phyloP scores from a whole-genome alignment of 2,888 invertebrate genomes.

The Xanthorhoe spadicearia region DNA sequence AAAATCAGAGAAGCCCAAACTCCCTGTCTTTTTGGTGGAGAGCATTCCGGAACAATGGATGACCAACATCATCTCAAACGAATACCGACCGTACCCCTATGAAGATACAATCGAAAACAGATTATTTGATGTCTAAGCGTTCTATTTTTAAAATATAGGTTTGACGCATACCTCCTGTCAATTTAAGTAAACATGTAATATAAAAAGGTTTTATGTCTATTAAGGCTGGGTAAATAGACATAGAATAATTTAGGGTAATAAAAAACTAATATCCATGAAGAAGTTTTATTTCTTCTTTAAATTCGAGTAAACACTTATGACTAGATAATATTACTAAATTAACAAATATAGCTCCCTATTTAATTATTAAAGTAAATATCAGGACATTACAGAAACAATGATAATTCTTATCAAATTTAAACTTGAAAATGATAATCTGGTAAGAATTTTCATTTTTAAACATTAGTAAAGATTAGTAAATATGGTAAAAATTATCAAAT shows the following conservation, averaged over 20 bases:
- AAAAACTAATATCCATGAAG: conserved; percentile 38
- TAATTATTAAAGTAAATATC: conserved; percentile 1
- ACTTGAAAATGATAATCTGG: no score
- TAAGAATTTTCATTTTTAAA: no score
- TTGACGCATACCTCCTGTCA: conserved; percentile 39
- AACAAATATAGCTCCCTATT: conserved; percentile 42
- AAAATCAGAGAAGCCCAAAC: conserved; percentile 46
- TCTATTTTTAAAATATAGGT: conserved; percentile 3
- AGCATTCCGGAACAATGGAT: conserved; percentile 58
- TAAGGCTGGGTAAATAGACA: conserved; percentile 60
- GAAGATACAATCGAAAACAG: conserved; percentile 60
- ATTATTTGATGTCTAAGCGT: conserved; percentile 37
- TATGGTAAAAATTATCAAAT: no score
- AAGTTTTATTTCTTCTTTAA: conserved; percentile 44
- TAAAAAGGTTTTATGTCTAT: conserved; percentile 51
- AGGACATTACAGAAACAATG: background rate
- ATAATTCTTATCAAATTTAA: no score
- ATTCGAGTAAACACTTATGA: conserved; percentile 33
- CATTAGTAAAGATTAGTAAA: no score
- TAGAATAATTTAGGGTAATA: conserved; percentile 57
- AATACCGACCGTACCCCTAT: conserved; percentile 56
- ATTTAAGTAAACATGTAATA: conserved; percentile 28
- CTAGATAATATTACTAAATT: conserved; percentile 27
- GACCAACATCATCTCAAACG: conserved; percentile 51
- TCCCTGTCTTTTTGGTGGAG: conserved; percentile 54